Evolutionary conservation across 1,140 invertebrate species (phyloP).

Genomic region (Orchestia grillus): DNA sequence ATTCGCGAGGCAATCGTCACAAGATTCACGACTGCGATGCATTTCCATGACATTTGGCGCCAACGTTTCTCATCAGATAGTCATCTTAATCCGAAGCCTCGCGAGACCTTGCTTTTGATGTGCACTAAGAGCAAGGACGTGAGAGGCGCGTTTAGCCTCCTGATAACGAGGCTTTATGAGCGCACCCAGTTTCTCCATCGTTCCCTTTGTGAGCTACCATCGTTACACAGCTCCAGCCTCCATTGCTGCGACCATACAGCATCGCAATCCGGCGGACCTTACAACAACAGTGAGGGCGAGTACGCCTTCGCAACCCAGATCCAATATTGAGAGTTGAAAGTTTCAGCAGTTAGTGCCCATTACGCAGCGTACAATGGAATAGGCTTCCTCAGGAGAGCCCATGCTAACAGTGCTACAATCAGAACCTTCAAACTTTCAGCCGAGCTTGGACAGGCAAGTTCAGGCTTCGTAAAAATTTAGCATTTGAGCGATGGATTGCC

Average conservation of each 20-base stretch:
- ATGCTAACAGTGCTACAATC: not conserved
- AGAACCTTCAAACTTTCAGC: not conserved
- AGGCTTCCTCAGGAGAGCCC: not conserved
- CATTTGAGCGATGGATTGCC: not conserved
- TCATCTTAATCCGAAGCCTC: constrained; percentile 46
- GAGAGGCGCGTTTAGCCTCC: constrained; percentile 30
- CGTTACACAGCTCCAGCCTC: not conserved
- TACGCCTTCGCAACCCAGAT: not conserved
- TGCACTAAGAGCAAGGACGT: constrained; percentile 47
- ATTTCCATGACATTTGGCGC: constrained; percentile 47
- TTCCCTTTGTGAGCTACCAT: constrained; percentile 18
- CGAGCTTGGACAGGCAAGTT: not conserved
- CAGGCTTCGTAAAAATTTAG: not conserved
- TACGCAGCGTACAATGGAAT: constrained; percentile 12
- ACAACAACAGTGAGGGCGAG: not conserved
- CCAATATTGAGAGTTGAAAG: constrained; percentile 20
- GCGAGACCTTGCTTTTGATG: constrained; percentile 42
- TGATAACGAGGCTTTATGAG: constrained; percentile 52
- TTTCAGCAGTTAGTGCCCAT: constrained; percentile 24
- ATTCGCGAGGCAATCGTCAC: constrained; percentile 10
- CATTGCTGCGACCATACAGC: not conserved
- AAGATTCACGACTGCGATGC: constrained; percentile 11
- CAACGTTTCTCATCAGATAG: constrained; percentile 31
- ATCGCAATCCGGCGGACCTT: not conserved
- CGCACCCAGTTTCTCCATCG: constrained; percentile 24